Evolutionary conservation across 2,888 invertebrate genomes (phyloP), one percentile per base, ranked within the genome.

Genomic region (Scaptomyza tumidula): DNA sequence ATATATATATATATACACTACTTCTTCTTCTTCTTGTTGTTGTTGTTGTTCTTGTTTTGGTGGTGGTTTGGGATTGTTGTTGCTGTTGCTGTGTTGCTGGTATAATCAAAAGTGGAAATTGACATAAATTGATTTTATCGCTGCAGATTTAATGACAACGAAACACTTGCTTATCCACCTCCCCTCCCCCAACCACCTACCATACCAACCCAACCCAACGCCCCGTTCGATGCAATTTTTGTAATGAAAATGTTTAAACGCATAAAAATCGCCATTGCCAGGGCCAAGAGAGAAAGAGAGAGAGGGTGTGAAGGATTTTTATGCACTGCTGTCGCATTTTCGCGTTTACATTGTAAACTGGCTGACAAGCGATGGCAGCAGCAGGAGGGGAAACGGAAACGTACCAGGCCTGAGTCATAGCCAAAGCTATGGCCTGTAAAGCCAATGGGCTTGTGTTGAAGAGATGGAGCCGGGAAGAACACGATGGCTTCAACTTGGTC

Each of bases 271-370:
- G 82, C 68, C 64, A 65, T 50, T 54, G 64, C 64, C 65, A 48
- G 45, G 41, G 62, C 41, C 52, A 29, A 68, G 16, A 43, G 58
- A 33, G 33, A 33, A 29, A 6, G 29, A 29, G 6, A 29, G 33
- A 33, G 33, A 9, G 33, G 10, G 33, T 10, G 33, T 7, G 80
- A 80, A 76, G 88, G 86, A 88, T 88, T 83, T 83, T 83, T 83
- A 88, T 83, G 82, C 88, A 88, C 86, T 83, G 84, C 88, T 88
- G 88, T 83, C 88, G 82, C 82, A 86, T 83, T 83, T 88, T 84
- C 84, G 89, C 84, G 82, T 86, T 88, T 88, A 88, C 84, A 85
- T 88, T 88, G 89, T 88, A 85, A 85, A 88, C 84, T 85, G 82
- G 88, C 82, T 86, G 82, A 88, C 82, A 86, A 77, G 86, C 73